These are phyloP conservation scores for Xestia sexstrigata DNA, from an alignment of 2,888 invertebrate genomes.

Conservation along the genomic window DNA sequence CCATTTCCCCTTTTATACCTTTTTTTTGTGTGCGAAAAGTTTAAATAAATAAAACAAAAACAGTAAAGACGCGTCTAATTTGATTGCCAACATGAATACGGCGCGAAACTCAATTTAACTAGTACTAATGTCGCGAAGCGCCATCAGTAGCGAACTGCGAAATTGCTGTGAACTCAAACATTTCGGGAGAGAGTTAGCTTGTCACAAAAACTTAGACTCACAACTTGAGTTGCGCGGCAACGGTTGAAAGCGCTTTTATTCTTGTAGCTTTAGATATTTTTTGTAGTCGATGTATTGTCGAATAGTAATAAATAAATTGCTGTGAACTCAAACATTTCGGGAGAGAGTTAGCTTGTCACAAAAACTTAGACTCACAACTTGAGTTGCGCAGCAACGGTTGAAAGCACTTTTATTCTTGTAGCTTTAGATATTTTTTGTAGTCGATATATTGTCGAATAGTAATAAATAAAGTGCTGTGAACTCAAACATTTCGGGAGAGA, in stretches of 20 bases:
- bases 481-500: not conserved
- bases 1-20: not conserved
- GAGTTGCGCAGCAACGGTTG: too few species aligned
- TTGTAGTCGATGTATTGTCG: not conserved
- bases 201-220: slow-evolving; percentile 84
- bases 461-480: not conserved
- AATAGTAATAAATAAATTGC: not conserved
- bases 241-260: slow-evolving; percentile 42
- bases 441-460: too few species aligned
- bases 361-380: too few species aligned
- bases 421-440: too few species aligned
- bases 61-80: slow-evolving; percentile 60
- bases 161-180: slow-evolving; percentile 80
- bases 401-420: too few species aligned
- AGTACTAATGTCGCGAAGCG: slow-evolving; percentile 69
- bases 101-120: slow-evolving; percentile 71
- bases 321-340: not conserved
- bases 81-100: slow-evolving; percentile 66
- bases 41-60: not conserved
- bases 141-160: slow-evolving; percentile 71
- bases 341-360: not conserved
- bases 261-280: slow-evolving; percentile 35
- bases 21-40: not conserved
- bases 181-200: slow-evolving; percentile 79
- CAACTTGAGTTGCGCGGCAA: slow-evolving; percentile 53